Evolutionary conservation across 2,113 vertebrate genomes (phyloP).

Genomic region (Mormyrus iriodes): DNA sequence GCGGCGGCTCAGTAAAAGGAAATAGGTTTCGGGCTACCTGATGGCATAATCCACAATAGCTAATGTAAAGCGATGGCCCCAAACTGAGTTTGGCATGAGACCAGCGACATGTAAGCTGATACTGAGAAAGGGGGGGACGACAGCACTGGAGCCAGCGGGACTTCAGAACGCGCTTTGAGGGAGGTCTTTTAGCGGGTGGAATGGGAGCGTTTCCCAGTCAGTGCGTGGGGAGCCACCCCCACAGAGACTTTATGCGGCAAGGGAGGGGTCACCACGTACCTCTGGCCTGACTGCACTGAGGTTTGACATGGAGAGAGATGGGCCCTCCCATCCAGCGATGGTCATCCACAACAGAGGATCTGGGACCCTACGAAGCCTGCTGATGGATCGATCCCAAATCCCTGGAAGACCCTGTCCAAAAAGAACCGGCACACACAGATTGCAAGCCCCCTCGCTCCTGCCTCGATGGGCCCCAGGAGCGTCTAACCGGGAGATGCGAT

Average conservation of each 20-base stretch:
- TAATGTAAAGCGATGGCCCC: background rate
- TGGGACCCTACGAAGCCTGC: background rate
- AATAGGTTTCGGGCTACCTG: background rate
- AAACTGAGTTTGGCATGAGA: background rate
- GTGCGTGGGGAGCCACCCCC: background rate
- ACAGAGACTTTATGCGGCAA: background rate
- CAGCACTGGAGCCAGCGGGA: background rate
- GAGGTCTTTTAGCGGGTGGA: background rate
- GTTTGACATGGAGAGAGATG: background rate
- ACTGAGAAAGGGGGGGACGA: background rate
- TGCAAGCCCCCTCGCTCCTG: background rate
- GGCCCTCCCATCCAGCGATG: background rate
- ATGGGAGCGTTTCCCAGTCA: background rate
- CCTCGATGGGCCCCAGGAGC: background rate
- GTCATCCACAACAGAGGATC: background rate
- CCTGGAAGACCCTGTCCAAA: background rate
- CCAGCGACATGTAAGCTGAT: background rate
- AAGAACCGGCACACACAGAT: background rate
- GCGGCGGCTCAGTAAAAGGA: background rate
- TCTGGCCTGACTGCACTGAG: background rate
- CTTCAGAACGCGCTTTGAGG: background rate
- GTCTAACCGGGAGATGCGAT: background rate
- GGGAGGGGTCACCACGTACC: background rate
- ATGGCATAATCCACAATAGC: background rate
- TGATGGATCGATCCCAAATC: background rate